phyloP scores from a whole-genome alignment of 1,140 invertebrate genomes.

The Brachionus paranguensis region DNA sequence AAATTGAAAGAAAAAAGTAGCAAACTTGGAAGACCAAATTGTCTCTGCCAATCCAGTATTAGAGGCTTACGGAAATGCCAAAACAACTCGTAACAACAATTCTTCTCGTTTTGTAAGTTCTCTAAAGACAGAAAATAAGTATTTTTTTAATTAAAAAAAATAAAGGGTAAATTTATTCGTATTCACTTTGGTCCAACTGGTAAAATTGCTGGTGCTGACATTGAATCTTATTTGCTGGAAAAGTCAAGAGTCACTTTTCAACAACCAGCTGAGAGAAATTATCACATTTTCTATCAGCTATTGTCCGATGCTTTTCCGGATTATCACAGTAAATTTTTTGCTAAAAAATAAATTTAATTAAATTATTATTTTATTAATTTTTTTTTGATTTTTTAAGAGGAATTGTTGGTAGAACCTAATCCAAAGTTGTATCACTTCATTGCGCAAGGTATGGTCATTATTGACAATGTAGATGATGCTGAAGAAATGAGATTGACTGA shows the following conservation, averaged over 20 bases:
- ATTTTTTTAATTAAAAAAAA: background rate
- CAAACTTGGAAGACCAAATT: slow-evolving; percentile 63
- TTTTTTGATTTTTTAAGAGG: slow-evolving; percentile 60
- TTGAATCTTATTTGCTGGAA: slow-evolving; percentile 99
- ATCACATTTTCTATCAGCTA: slow-evolving; percentile 99
- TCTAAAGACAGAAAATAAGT: background rate
- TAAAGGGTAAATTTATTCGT: slow-evolving; percentile 88
- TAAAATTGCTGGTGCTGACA: slow-evolving; percentile 99
- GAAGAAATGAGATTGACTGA: slow-evolving; percentile 88
- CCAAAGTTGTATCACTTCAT: slow-evolving; percentile 81
- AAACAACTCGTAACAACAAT: slow-evolving; percentile 63
- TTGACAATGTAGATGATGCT: slow-evolving; percentile 89
- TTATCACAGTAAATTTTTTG: slow-evolving; percentile 45
- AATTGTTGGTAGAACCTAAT: slow-evolving; percentile 76
- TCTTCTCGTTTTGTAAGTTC: slow-evolving; percentile 65
- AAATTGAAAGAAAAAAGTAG: slow-evolving; percentile 16
- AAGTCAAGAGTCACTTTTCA: slow-evolving; percentile 99
- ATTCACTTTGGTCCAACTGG: slow-evolving; percentile 98
- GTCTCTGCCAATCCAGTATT: slow-evolving; percentile 60
- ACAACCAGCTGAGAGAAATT: slow-evolving; percentile 89
- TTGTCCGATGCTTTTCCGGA: slow-evolving; percentile 75
- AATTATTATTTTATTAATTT: background rate
- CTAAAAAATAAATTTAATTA: slow-evolving; percentile 62
- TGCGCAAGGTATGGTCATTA: slow-evolving; percentile 91
- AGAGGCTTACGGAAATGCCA: slow-evolving; percentile 63